phyloP scores from a whole-genome alignment of 1,140 invertebrate species.

The Polyergus mexicanus region DNA sequence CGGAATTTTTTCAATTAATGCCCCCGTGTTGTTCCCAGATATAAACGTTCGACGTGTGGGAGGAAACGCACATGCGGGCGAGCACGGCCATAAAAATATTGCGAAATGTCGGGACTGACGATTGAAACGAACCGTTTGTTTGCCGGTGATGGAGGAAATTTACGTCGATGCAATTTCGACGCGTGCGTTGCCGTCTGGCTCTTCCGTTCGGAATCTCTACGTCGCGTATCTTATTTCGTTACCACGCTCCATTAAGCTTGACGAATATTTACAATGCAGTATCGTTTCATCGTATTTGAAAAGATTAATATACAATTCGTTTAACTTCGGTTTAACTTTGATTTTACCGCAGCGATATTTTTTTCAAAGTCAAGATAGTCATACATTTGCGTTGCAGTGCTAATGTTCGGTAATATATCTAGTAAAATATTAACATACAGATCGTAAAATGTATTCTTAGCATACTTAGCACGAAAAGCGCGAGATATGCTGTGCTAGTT shows the following conservation, averaged over 20 bases:
- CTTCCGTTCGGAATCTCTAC: not conserved
- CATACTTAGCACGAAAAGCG: not conserved
- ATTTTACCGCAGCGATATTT: not conserved
- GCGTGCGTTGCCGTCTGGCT: constrained; percentile 34
- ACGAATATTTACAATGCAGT: constrained; percentile 33
- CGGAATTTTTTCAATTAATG: constrained; percentile 65
- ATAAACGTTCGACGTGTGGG: constrained; percentile 46
- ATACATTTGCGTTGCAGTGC: not conserved
- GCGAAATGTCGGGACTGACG: constrained; percentile 40
- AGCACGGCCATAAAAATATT: constrained; percentile 49
- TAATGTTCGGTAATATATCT: not conserved
- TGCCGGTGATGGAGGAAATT: constrained; percentile 44
- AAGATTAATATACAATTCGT: constrained; percentile 30
- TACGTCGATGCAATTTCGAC: constrained; percentile 39
- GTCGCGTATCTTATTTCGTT: constrained; percentile 19
- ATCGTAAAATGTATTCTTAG: not conserved
- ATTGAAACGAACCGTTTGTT: constrained; percentile 60
- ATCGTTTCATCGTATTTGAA: constrained; percentile 19
- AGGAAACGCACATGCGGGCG: constrained; percentile 16
- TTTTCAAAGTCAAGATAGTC: not conserved
- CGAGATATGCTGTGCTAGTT: not conserved
- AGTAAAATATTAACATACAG: not conserved
- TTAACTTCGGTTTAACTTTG: not conserved
- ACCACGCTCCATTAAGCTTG: constrained; percentile 19
- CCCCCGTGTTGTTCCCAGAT: constrained; percentile 38